Base-by-base conservation (phyloP, 2,113 vertebrate species). In the Maccullochella peelii region DNA sequence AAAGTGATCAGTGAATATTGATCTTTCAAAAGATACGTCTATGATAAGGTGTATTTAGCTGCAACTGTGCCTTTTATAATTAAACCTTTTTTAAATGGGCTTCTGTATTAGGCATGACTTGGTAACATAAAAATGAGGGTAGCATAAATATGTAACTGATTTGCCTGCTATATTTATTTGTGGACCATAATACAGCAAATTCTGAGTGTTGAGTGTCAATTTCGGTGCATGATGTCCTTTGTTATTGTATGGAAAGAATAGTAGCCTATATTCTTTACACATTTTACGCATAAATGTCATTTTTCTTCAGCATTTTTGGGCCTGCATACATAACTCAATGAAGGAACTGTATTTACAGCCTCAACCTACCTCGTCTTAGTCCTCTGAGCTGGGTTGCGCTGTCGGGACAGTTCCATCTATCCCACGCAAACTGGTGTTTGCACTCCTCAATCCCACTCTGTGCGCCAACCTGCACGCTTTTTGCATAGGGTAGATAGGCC, bases 391-490 rank as follows among this genome's bases (percentile, higher is more conserved):
- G 97, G 23, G 97, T 95, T 5, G 96, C 96, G 6, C 95, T 97
- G 88, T 99, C 98, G 0, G 98, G 98, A 79, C 98, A 99, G 93
- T 99, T 99, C 98, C 98, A 99, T 87, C 96, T 96, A 73, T 99
- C 98, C 98, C 97, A 99, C 0, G 96, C 95, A 47, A 99, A 99
- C 94, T 99, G 98, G 86, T 97, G 96, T 87, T 97, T 99, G 85
- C 98, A 99, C 81, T 99, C 98, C 23, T 97, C 96, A 1, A 98
- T 95, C 44, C 98, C 98, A 11, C 86, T 96, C 84, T 97, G 97
- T 0, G 97, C 96, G 20, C 98, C 98, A 9, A 95, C 94, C 0
- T 97, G 97, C 84, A 99, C 98, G 11, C 98, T 99, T 15, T 94
- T 92, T 16, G 98, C 96, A 44, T 96, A 99, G 0, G 95, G 97